Evolutionary conservation across 2,797 vertebrate genomes (phyloP), one percentile per base, ranked within the genome.

Genomic region (Dendrocincla tyrannina): DNA sequence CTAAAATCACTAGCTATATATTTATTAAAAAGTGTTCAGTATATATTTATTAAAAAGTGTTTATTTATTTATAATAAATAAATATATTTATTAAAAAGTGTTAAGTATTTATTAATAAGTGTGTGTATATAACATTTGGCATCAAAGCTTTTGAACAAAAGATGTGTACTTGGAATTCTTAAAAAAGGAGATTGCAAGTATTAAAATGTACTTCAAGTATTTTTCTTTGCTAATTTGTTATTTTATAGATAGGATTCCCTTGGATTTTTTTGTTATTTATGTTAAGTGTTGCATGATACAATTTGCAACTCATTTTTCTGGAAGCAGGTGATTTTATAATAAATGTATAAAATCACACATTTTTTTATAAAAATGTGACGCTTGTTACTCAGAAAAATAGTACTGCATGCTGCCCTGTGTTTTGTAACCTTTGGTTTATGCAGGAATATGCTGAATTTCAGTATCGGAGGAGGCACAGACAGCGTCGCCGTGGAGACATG

Each of bases 391-490:
- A 94, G 85, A 89, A 96, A 97, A 96, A 94, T 95, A 97, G 96
- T 95, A 56, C 89, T 98, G 98, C 98, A 98, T 98, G 98, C 97
- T 97, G 97, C 97, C 97, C 95, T 97, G 97, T 98, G 94, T 98
- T 98, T 96, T 98, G 97, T 98, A 97, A 98, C 98, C 95, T 97
- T 97, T 97, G 97, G 96, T 97, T 97, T 97, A 97, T 98, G 91
- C 97, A 99, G 99, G 99, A 99, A 98, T 99, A 99, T 97, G 99
- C 99, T 96, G 99, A 99, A 98, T 99, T 99, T 98, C 99, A 99
- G 98, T 99, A 99, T 97, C 98, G 99, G 96, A 98, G 99, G 96
- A 98, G 99, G 95, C 99, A 99, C 90, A 97, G 99, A 63, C 99
- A 99, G 88, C 98, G 99, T 42, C 98, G 99, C 35, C 98, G 99